Evolutionary conservation across 2,113 vertebrate genomes (phyloP).

Genomic region (Hydrochoerus hydrochaeris): DNA sequence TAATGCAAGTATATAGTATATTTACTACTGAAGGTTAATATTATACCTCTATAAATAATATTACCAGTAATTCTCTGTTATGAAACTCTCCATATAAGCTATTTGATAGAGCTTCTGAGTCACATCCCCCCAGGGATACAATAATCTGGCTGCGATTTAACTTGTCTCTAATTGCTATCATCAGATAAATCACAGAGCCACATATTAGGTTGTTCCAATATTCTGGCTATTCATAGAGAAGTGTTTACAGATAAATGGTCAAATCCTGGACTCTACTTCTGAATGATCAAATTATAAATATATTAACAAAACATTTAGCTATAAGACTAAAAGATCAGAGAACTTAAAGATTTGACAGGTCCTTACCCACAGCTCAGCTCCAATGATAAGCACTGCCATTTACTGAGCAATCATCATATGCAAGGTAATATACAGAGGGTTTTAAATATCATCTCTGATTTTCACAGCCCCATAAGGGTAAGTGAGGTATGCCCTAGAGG

Average conservation of each 20-base stretch:
- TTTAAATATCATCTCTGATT: conserved; percentile 21
- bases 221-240: background rate
- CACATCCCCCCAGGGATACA: background rate
- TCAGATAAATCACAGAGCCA: conserved; percentile 7
- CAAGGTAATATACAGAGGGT: too few relatives aligned
- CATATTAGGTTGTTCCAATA: background rate
- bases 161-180: background rate
- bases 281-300: conserved; percentile 11
- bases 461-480: background rate
- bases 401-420: background rate
- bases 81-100: background rate
- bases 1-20: background rate
- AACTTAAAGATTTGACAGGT: background rate
- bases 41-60: background rate
- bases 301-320: conserved; percentile 51
- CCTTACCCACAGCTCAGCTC: background rate
- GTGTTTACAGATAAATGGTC: background rate
- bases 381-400: background rate
- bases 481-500: background rate
- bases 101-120: background rate
- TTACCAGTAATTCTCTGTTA: background rate
- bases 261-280: background rate
- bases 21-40: conserved; percentile 13
- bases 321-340: background rate
- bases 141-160: conserved; percentile 26